Evolutionary conservation across 2,888 invertebrate genomes (phyloP), one percentile per base, ranked within the genome.

Genomic region (Caenorhabditis sinica): DNA sequence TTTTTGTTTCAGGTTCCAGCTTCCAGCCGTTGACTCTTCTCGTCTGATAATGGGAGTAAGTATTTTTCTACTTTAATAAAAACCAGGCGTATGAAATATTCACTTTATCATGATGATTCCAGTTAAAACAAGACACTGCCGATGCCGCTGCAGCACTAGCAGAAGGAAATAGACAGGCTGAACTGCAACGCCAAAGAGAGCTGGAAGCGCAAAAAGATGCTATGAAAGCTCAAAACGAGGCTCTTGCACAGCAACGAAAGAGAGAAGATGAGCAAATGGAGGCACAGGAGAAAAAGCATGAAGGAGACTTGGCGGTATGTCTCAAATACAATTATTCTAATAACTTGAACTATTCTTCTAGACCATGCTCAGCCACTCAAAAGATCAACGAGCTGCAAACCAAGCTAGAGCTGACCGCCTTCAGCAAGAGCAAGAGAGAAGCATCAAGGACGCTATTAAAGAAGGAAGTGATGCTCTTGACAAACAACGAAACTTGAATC

Each of bases 321-420:
- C 20, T 49, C 6, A 15, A 4, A 58, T 1, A 30, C 8, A 30
- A 58, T 58, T 13, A 2, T 13, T 15, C 4, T 30, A 30, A 30
- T 2, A 58, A n/a, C n/a, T n/a, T n/a, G n/a, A n/a, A 2, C 13
- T 2, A 36, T 36, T 11, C 17, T 63, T 40, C 23, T 2, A 43
- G 63, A 40, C 17, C 11, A 5, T 63, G 2, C 23, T 63, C 9
- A 43, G 23, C 2, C 23, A 23, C 2, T 6, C 5, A 6, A 23
- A 11, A 25, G 20, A 63, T 4, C 40, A 20, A 2, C 63, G 23
- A 17, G 63, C 17, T 1, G 43, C 6, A 3, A 36, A 63, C 40
- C 63, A 23, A 23, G 63, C 20, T 2, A 63, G 63, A 63, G 23
- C 36, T 1, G 63, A 63, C 23, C 63, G 15, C 9, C 33, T 63